Base-by-base conservation (phyloP, 2,113 vertebrate species). In the Amazona vittata region DNA sequence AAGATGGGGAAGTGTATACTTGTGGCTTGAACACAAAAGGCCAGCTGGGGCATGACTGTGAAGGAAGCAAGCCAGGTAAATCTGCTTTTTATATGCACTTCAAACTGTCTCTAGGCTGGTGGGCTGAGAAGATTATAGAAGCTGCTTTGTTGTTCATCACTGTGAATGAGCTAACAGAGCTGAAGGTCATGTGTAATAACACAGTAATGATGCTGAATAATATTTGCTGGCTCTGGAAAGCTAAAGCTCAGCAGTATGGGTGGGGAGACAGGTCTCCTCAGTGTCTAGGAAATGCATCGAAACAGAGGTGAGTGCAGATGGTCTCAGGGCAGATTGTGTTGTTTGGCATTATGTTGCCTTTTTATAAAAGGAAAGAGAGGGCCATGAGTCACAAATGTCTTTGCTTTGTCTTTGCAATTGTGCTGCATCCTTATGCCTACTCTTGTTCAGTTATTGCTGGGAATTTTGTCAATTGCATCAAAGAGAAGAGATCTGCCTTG, bases 1-100 rank as follows among this genome's bases (percentile, higher is more conserved):
- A 99, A 64, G 99, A 99, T 87, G 99, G 99, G 2, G 99, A 99
- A 33, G 98, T 99, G 12, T 99, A 99, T 93, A 99, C 99, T 2
- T 99, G 99, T 81, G 99, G 99, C 37, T 98, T 98, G 49, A 99
- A 99, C 98, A 98, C 98, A 97, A 98, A 98, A 93, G 99, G 99
- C 28, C 99, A 99, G 83, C 98, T 99, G 95, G 99, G 99, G 55
- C 99, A 99, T 2, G 98, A 99, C 89, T 98, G 98, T 90, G 97
- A 98, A 89, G 99, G 98, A 88, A 97, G 89, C 59, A 98, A 98
- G 31, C 99, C 99, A 95, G 99, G 99, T 99, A 97, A 97, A 97
- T 82, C 43, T 8, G 5, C 37, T 76, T 80, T 64, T 52, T 78
- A 3, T 41, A 21, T 7, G 4, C 2, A 3, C 35, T 39, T 81